phyloP scores from a whole-genome alignment of 2,888 invertebrate genomes.

The Cepaea hortensis region DNA sequence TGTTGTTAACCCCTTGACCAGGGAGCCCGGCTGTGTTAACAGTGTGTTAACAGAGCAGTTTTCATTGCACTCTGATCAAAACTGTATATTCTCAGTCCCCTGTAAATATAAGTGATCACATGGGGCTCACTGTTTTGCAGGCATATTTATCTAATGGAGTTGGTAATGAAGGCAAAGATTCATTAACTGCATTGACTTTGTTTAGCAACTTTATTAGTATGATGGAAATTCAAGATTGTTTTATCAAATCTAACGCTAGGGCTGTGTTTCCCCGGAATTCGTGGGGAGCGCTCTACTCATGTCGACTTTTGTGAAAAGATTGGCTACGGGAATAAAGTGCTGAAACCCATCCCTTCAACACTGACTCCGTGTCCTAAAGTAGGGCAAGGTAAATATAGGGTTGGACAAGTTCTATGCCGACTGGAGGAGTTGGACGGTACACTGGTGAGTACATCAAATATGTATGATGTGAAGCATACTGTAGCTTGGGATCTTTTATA shows the following conservation, averaged over 20 bases:
- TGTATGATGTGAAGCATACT: not conserved
- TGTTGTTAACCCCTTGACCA: too few species aligned
- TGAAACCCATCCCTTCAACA: not conserved
- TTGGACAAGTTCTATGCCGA: not conserved
- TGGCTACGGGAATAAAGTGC: not conserved
- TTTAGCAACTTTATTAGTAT: not conserved
- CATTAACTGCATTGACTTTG: too few species aligned
- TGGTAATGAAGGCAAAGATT: too few species aligned
- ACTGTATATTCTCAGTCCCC: too few species aligned
- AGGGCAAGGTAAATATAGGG: not conserved
- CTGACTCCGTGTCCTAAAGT: not conserved
- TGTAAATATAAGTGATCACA: too few species aligned
- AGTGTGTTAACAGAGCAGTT: too few species aligned
- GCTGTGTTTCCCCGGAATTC: not conserved
- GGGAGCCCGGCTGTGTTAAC: too few species aligned
- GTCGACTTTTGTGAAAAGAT: not conserved
- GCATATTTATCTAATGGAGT: too few species aligned
- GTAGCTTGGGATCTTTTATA: not conserved
- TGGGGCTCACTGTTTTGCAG: too few species aligned
- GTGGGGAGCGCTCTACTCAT: not conserved
- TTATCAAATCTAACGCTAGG: not conserved
- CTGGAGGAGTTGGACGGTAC: slow-evolving; percentile 21
- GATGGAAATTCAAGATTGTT: not conserved
- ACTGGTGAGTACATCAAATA: not conserved
- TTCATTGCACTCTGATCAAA: too few species aligned